Evolutionary conservation across 2,113 vertebrate species (phyloP).

Genomic region (Solea solea): DNA sequence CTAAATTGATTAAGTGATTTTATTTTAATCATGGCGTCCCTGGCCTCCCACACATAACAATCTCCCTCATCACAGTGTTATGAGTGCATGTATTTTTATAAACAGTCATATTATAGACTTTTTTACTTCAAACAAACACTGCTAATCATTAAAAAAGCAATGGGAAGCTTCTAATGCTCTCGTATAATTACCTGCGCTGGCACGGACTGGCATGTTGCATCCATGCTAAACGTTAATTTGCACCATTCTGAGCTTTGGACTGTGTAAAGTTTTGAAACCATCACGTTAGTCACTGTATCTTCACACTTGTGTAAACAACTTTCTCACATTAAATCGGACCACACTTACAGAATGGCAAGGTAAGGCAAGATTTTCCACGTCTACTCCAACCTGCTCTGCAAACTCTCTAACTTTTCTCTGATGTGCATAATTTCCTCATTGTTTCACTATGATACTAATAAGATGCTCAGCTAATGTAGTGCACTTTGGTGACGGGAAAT

Average conservation of each 20-base stretch:
- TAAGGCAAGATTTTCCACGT: conserved; percentile 83
- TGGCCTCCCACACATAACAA: no score
- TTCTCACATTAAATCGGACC: conserved; percentile 86
- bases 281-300: conserved; percentile 81
- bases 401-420: conserved; percentile 69
- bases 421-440: conserved; percentile 44
- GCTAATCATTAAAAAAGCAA: conserved; percentile 4
- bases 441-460: conserved; percentile 54
- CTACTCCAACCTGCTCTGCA: conserved; percentile 74
- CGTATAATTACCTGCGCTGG: neutral
- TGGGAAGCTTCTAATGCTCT: neutral
- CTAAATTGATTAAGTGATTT: neutral
- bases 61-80: neutral
- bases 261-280: conserved; percentile 75
- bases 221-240: conserved; percentile 60
- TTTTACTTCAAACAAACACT: neutral
- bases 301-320: conserved; percentile 84
- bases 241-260: conserved; percentile 76
- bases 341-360: conserved; percentile 86
- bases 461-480: conserved; percentile 70
- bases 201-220: conserved; percentile 66
- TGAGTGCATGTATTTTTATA: conserved; percentile 25
- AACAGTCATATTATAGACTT: neutral
- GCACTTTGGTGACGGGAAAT: conserved; percentile 72
- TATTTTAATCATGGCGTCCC: neutral